Conservation (phyloP, 2,888 invertebrate genomes). For the Heliconius charithonia region DNA sequence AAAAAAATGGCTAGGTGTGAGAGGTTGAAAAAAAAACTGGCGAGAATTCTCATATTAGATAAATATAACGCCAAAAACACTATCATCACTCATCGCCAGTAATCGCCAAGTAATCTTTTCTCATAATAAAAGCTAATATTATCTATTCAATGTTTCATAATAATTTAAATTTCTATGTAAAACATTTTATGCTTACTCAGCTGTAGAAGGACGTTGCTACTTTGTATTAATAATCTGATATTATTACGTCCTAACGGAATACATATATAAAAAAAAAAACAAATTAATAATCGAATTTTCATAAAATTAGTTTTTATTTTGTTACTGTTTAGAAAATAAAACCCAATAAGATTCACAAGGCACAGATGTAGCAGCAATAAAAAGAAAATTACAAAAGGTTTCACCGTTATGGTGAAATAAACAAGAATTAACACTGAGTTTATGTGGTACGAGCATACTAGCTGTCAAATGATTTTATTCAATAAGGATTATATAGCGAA, state of each 20-base stretch:
- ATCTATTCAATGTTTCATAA: constrained; percentile 2
- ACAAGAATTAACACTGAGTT: not conserved
- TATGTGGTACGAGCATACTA: not conserved
- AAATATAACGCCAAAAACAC: constrained; percentile 8
- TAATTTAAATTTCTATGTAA: not conserved
- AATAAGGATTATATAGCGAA: not conserved
- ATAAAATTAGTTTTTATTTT: not conserved
- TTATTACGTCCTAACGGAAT: too few species aligned
- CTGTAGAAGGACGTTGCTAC: not conserved
- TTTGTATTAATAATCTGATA: not conserved
- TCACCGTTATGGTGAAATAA: constrained; percentile 10
- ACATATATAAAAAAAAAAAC: too few species aligned
- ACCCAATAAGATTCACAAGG: not conserved
- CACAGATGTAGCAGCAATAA: not conserved
- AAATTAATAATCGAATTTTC: too few species aligned
- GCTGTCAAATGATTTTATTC: not conserved
- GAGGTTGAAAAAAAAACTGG: not conserved
- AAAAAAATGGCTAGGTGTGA: not conserved
- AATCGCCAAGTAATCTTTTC: not conserved
- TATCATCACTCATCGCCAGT: constrained; percentile 5
- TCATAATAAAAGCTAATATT: constrained; percentile 13
- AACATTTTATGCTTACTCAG: constrained; percentile 1
- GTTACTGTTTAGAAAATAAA: not conserved
- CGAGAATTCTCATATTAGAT: not conserved
- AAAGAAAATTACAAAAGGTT: constrained; percentile 5